Conservation (phyloP, 2,888 invertebrate species). For the Drosophila lutescens region DNA sequence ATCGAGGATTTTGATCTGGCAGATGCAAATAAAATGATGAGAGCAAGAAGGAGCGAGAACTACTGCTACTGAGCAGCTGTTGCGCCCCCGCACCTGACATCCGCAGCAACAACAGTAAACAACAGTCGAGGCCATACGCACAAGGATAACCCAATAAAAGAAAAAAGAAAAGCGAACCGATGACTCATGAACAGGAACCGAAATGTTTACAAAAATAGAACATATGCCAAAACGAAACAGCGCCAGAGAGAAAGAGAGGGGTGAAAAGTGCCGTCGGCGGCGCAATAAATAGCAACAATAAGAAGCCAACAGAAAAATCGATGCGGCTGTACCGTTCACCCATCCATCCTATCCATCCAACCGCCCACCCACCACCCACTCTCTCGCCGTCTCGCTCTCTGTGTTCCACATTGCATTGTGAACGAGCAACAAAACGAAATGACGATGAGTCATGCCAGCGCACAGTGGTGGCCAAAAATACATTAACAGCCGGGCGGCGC, state of each 20-base stretch:
- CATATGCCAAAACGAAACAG: conserved; percentile 67
- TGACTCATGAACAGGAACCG: conserved; percentile 74
- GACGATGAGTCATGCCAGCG: conserved; percentile 75
- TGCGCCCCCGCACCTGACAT: conserved; percentile 66
- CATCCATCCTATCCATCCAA: conserved; percentile 3
- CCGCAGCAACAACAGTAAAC: conserved; percentile 24
- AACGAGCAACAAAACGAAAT: conserved; percentile 42
- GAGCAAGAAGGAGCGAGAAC: conserved; percentile 5
- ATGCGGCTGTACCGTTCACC: conserved; percentile 63
- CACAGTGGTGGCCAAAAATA: conserved; percentile 65
- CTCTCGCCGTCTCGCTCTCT: conserved; percentile 31
- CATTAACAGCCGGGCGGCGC: conserved; percentile 25
- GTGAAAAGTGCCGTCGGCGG: conserved; percentile 59
- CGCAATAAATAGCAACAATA: conserved; percentile 79
- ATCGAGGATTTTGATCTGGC: conserved; percentile 30
- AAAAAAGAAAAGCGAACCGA: conserved; percentile 42
- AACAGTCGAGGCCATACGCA: conserved; percentile 66
- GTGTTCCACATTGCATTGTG: conserved; percentile 76
- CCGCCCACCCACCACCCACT: conserved; percentile 18
- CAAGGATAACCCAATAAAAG: conserved; percentile 63
- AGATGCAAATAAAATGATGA: conserved; percentile 21
- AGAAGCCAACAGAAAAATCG: conserved; percentile 71
- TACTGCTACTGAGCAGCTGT: conserved; percentile 40
- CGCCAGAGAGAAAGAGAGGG: conserved; percentile 45
- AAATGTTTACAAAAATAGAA: conserved; percentile 68